Evolutionary conservation across 2,113 vertebrate species (phyloP).

Genomic region (Indri indri): DNA sequence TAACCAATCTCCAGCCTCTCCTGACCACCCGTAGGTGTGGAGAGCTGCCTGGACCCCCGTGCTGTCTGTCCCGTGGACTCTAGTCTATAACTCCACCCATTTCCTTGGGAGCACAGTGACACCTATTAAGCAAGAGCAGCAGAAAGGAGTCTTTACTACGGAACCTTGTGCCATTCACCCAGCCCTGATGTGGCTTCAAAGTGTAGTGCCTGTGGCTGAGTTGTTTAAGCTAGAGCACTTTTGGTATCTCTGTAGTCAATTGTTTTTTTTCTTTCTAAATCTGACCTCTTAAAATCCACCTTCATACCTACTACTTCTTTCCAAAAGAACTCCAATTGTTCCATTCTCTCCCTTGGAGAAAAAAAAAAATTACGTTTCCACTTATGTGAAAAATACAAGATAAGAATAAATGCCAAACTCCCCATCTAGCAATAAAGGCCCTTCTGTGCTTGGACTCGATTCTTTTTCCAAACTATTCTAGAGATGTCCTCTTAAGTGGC

Average conservation of each 20-base stretch:
- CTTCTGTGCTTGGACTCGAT: neutral
- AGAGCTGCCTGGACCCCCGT: neutral
- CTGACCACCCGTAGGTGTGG: fast-evolving
- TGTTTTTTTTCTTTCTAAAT: neutral
- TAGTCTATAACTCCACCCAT: neutral
- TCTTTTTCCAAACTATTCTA: neutral
- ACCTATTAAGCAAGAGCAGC: neutral
- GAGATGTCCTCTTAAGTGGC: neutral
- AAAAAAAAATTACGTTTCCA: neutral
- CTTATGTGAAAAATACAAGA: neutral
- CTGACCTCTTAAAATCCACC: neutral
- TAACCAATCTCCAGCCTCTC: neutral
- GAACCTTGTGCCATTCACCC: neutral
- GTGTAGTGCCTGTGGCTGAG: neutral
- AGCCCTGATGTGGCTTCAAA: neutral
- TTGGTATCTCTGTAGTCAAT: neutral
- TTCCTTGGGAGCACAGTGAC: neutral
- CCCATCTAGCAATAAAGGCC: neutral
- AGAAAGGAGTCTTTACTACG: neutral
- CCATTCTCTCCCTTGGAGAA: neutral
- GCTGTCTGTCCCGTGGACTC: neutral
- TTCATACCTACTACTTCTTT: neutral
- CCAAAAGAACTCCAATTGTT: neutral
- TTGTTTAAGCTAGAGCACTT: neutral
- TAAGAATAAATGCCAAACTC: neutral